These are phyloP conservation scores for Rhorus exstirpatorius DNA, from an alignment of 2,888 invertebrate genomes.

Conservation along the genomic window DNA sequence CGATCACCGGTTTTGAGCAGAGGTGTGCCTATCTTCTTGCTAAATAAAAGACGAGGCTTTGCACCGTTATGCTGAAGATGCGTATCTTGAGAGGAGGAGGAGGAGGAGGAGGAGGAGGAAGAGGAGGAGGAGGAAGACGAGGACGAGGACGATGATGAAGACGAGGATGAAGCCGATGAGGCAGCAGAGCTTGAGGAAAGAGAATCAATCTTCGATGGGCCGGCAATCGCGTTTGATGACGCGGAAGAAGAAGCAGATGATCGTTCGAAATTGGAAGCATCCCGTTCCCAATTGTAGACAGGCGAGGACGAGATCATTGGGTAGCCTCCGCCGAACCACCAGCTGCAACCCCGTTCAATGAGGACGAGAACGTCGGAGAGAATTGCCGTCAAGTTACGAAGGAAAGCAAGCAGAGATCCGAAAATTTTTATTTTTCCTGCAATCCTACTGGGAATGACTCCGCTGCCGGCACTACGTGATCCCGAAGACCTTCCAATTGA, in stretches of 20 bases:
- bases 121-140: not conserved
- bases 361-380: constrained; percentile 4
- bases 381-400: constrained; percentile 2
- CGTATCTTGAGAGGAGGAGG: not conserved
- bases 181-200: not conserved
- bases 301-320: not conserved
- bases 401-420: constrained; percentile 2
- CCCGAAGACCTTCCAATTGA: not conserved
- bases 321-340: not conserved
- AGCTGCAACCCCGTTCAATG: not conserved
- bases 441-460: not conserved
- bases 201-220: not conserved
- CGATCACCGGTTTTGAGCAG: not conserved
- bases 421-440: not conserved
- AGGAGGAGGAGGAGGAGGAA: not conserved
- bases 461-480: not conserved
- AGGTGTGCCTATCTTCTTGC: not conserved
- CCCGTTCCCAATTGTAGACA: not conserved
- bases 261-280: not conserved
- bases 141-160: not conserved
- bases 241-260: not conserved
- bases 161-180: not conserved
- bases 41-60: not conserved
- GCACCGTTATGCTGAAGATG: not conserved
- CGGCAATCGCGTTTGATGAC: not conserved